These are phyloP conservation scores for Rhea americana DNA, from an alignment of 2,113 vertebrate species.

Conservation along the genomic window DNA sequence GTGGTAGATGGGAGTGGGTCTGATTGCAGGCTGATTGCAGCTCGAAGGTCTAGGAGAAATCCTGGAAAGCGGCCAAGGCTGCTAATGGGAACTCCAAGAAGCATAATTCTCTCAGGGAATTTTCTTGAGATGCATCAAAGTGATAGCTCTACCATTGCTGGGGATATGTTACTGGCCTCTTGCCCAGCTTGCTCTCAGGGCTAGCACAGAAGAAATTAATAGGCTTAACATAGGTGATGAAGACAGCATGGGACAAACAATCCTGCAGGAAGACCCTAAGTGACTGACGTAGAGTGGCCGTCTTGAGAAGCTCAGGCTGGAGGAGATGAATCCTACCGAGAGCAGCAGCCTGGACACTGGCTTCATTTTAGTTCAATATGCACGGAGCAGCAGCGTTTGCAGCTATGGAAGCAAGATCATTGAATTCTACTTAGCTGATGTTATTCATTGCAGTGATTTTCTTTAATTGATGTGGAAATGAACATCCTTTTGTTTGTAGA, in stretches of 20 bases:
- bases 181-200: not conserved
- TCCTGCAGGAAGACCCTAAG: not conserved
- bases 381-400: not conserved
- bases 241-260: not conserved
- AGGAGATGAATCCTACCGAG: not conserved
- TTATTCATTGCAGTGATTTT: conserved; percentile 31
- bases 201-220: not conserved
- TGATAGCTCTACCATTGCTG: not conserved
- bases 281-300: fast-evolving
- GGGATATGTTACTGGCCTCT: not conserved
- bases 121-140: not conserved
- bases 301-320: not conserved
- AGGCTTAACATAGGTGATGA: not conserved
- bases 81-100: not conserved
- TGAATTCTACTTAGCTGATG: conserved; percentile 9
- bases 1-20: not conserved
- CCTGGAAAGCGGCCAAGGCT: not conserved
- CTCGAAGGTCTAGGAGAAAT: not conserved
- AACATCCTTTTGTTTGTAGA: conserved; percentile 36
- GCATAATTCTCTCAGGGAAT: fast-evolving
- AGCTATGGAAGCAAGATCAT: not conserved
- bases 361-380: not conserved
- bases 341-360: not conserved
- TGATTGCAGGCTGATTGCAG: not conserved
- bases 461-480: conserved; percentile 43